Evolutionary conservation across 2,888 invertebrate species (phyloP).

Genomic region (Dyspetes luteomarginatus): DNA sequence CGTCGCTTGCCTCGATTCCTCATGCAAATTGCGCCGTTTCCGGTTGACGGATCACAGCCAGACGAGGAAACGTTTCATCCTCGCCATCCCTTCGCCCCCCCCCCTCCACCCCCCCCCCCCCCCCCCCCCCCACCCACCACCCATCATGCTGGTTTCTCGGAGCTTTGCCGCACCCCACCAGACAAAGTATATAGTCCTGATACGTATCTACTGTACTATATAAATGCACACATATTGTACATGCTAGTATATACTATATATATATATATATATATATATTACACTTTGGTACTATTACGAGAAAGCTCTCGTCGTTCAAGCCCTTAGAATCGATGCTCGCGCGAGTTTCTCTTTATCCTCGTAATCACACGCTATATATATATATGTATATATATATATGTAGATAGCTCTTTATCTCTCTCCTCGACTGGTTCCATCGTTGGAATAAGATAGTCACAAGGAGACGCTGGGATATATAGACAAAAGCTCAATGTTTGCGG

Average conservation of each 20-base stretch:
- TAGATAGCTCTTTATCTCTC: conserved; percentile 4
- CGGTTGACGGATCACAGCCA: conserved; percentile 79
- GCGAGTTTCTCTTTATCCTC: conserved; percentile 50
- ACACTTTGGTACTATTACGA: too few species aligned
- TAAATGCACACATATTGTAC: background rate
- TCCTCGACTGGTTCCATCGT: conserved; percentile 25
- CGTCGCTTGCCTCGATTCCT: conserved; percentile 74
- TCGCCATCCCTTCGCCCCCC: conserved; percentile 46
- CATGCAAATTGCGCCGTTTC: conserved; percentile 80
- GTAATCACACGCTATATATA: conserved; percentile 38
- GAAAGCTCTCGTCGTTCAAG: conserved; percentile 36
- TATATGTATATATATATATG: background rate
- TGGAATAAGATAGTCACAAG: conserved; percentile 30
- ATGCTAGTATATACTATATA: background rate
- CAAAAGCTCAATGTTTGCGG: background rate
- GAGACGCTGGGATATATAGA: background rate
- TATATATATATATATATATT: background rate
- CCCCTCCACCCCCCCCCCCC: conserved; percentile 21
- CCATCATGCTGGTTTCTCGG: conserved; percentile 38
- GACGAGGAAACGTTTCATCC: conserved; percentile 75
- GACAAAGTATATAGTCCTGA: conserved; percentile 7
- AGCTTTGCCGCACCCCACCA: conserved; percentile 16
- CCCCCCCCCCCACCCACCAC: conserved; percentile 49
- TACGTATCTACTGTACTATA: background rate
- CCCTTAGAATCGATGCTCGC: conserved; percentile 59